Evolutionary conservation across 2,888 invertebrate genomes (phyloP).

Genomic region (Aspidapion aeneum): DNA sequence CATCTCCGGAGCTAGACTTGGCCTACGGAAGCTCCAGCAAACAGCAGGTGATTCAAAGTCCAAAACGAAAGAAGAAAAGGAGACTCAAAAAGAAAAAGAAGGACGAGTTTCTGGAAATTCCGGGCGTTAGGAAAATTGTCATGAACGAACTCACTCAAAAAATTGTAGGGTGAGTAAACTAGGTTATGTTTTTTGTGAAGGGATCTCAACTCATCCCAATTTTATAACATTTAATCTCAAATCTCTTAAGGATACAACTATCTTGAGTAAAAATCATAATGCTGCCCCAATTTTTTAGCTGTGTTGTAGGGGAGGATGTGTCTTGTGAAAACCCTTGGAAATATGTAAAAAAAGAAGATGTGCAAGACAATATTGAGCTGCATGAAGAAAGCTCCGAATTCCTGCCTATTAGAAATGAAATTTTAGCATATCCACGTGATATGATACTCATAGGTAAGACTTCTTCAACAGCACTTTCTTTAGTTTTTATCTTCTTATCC

Average conservation of each 20-base stretch:
- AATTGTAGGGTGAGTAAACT: slow-evolving; percentile 49
- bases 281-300: too few species aligned
- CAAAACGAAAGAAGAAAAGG: slow-evolving; percentile 12
- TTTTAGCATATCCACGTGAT: slow-evolving; percentile 41
- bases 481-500: too few species aligned
- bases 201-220: too few species aligned
- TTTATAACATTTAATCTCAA: too few species aligned
- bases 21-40: too few species aligned
- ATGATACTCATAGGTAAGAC: slow-evolving; percentile 31
- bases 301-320: slow-evolving; percentile 64
- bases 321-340: slow-evolving; percentile 75
- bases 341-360: slow-evolving; percentile 55
- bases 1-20: neutral
- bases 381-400: slow-evolving; percentile 54
- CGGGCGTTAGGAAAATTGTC: slow-evolving; percentile 54
- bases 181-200: neutral
- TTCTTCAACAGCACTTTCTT: too few species aligned
- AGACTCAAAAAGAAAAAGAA: slow-evolving; percentile 24
- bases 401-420: slow-evolving; percentile 44
- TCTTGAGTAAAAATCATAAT: too few species aligned
- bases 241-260: too few species aligned
- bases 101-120: slow-evolving; percentile 48
- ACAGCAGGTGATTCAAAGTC: slow-evolving; percentile 3
- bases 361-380: slow-evolving; percentile 60
- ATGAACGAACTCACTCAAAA: slow-evolving; percentile 58